phyloP scores from a whole-genome alignment of 2,888 invertebrate species.

The Punctoribates punctum region DNA sequence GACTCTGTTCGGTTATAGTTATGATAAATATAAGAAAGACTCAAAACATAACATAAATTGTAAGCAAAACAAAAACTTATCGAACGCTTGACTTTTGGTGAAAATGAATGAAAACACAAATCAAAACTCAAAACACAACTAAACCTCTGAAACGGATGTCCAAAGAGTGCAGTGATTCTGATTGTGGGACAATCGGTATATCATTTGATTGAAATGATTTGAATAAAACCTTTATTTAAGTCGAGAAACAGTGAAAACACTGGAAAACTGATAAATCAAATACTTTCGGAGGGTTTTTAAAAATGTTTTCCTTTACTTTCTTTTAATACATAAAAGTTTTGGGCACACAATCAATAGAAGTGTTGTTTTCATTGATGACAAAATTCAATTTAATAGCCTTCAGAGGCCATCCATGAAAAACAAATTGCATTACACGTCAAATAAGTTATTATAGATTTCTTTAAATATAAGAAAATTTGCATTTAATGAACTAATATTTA shows the following conservation, averaged over 20 bases:
- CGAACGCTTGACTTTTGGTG: neutral
- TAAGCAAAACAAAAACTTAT: neutral
- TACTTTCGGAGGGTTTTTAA: neutral
- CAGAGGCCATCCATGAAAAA: constrained; percentile 3
- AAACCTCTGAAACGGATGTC: neutral
- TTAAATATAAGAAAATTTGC: constrained; percentile 29
- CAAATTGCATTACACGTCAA: constrained; percentile 27
- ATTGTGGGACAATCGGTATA: neutral
- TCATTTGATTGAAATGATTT: too few relatives aligned
- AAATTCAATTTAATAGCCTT: neutral
- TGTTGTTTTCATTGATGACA: constrained; percentile 8
- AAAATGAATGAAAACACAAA: neutral
- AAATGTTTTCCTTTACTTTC: neutral
- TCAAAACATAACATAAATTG: neutral
- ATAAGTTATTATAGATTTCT: constrained; percentile 10
- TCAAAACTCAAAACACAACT: neutral
- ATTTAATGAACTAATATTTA: constrained; percentile 29
- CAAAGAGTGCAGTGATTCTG: constrained; percentile 32
- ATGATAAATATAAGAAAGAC: neutral
- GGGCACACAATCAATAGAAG: constrained; percentile 6
- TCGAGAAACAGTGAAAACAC: neutral
- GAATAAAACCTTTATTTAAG: neutral
- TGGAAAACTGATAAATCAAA: neutral
- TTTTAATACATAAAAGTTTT: constrained; percentile 5
- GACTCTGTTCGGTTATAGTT: constrained; percentile 23